phyloP scores from a whole-genome alignment of 1,140 invertebrate genomes.

The Ruditapes philippinarum region DNA sequence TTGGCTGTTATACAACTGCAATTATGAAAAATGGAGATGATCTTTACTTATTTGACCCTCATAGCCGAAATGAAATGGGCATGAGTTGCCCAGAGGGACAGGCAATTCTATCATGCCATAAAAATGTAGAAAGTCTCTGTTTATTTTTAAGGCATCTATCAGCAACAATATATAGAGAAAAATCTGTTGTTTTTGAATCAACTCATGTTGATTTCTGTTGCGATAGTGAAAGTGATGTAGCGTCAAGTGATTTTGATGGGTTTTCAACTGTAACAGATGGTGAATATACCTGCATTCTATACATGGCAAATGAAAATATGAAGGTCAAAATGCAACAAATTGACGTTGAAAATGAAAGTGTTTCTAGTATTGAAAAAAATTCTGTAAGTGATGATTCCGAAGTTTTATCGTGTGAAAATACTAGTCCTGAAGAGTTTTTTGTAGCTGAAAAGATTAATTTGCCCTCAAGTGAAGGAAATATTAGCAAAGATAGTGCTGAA shows the following conservation, averaged over 20 bases:
- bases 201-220: not conserved
- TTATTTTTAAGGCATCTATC: not conserved
- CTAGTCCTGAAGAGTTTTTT: not conserved
- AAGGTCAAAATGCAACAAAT: not conserved
- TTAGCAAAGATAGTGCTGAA: too few relatives aligned
- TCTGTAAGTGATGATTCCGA: not conserved
- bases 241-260: not conserved
- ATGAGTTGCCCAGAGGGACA: not conserved
- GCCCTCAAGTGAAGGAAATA: too few relatives aligned
- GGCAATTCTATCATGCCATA: not conserved
- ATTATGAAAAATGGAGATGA: not conserved
- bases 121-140: not conserved
- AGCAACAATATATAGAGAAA: not conserved
- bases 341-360: not conserved
- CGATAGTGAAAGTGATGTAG: not conserved
- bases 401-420: not conserved
- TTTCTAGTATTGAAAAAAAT: not conserved
- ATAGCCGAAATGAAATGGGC: constrained; percentile 3
- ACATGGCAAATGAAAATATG: not conserved
- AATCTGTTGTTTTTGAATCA: not conserved
- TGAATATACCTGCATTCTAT: not conserved
- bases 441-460: too few relatives aligned
- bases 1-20: not conserved
- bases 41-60: constrained; percentile 4
- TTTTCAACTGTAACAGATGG: not conserved